Evolutionary conservation across 2,888 invertebrate species (phyloP).

Genomic region (Nasonovia ribisnigri): DNA sequence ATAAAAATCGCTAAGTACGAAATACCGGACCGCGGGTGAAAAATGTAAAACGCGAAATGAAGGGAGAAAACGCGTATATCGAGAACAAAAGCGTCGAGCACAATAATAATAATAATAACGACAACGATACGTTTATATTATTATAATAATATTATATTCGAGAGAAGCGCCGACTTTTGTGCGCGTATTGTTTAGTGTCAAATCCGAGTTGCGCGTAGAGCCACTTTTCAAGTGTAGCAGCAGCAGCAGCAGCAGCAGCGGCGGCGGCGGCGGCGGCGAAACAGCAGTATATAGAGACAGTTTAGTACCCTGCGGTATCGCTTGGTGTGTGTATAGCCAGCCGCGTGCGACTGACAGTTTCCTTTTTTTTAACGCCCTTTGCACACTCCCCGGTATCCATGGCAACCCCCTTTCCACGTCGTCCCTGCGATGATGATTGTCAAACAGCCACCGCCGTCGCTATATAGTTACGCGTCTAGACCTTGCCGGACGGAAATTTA

Average conservation of each 20-base stretch:
- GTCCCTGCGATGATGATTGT: constrained; percentile 58
- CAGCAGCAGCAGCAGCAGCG: neutral
- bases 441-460: constrained; percentile 55
- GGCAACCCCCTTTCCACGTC: constrained; percentile 63
- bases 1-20: neutral
- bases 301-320: constrained; percentile 34
- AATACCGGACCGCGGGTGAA: neutral
- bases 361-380: constrained; percentile 64
- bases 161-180: constrained; percentile 15
- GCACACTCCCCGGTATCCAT: constrained; percentile 60
- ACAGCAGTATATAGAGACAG: constrained; percentile 29
- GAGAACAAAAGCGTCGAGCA: neutral
- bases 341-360: constrained; percentile 65
- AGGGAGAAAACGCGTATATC: neutral
- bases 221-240: constrained; percentile 20
- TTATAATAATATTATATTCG: constrained; percentile 9
- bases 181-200: constrained; percentile 21
- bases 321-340: constrained; percentile 29
- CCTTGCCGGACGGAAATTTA: constrained; percentile 22
- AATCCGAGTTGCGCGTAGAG: constrained; percentile 43
- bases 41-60: neutral
- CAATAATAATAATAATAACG: neutral
- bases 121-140: constrained; percentile 4
- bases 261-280: neutral
- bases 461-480: constrained; percentile 36